Evolutionary conservation across 2,797 vertebrate species (phyloP).

Genomic region (Poecile montanus): DNA sequence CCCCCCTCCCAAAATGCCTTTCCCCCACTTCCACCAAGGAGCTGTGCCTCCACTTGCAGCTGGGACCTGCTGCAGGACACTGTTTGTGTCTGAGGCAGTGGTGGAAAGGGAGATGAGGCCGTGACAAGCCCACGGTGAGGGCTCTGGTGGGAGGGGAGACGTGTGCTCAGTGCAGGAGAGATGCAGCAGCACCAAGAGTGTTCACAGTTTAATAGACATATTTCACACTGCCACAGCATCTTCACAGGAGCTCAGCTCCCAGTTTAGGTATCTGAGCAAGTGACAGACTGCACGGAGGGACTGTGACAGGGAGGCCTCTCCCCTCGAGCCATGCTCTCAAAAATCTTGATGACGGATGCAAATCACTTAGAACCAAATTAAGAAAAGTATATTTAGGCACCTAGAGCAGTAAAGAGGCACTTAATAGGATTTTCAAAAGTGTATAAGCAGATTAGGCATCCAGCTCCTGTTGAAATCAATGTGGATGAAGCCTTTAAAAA

Average conservation of each 20-base stretch:
- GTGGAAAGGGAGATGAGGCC: neutral
- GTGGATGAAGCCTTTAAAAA: neutral
- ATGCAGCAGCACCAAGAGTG: neutral
- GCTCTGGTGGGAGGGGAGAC: fast-evolving
- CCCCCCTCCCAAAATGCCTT: neutral
- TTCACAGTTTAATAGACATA: constrained; percentile 14
- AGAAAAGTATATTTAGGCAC: constrained; percentile 65
- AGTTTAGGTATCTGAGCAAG: neutral
- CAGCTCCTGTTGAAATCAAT: constrained; percentile 42
- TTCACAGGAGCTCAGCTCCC: neutral
- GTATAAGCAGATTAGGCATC: constrained; percentile 58
- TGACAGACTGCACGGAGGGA: constrained; percentile 38
- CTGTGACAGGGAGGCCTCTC: constrained; percentile 29
- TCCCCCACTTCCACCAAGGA: fast-evolving
- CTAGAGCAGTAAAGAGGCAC: constrained; percentile 59
- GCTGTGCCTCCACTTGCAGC: neutral
- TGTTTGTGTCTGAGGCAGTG: fast-evolving
- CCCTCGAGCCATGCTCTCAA: neutral
- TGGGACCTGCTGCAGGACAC: neutral
- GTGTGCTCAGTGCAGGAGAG: fast-evolving
- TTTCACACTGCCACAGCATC: constrained; percentile 17
- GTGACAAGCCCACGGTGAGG: neutral
- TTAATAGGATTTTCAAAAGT: constrained; percentile 67
- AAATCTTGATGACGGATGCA: constrained; percentile 50
- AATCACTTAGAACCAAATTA: constrained; percentile 50